These are phyloP conservation scores for Marisa cornuarietis DNA, from an alignment of 1,140 invertebrate genomes.

Conservation along the genomic window DNA sequence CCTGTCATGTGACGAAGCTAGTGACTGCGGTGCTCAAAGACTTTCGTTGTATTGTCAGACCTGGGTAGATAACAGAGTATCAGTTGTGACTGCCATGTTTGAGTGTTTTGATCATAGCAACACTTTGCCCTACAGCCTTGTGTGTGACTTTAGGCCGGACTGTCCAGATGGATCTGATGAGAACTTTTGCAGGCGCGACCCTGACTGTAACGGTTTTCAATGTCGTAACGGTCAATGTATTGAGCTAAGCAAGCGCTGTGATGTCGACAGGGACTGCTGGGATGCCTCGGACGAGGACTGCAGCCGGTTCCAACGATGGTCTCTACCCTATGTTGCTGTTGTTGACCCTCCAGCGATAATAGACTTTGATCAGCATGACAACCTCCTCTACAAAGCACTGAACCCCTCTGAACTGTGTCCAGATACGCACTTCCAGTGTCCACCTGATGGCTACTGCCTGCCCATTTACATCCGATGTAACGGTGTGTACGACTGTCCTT, in stretches of 20 bases:
- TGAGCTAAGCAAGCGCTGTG: background rate
- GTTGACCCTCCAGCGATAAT: background rate
- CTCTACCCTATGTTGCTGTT: background rate
- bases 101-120: background rate
- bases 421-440: background rate
- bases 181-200: background rate
- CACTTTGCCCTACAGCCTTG: background rate
- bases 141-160: background rate
- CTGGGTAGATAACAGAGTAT: background rate
- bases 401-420: background rate
- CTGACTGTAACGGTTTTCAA: background rate
- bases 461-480: constrained; percentile 12
- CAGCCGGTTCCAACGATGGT: background rate
- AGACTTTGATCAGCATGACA: background rate
- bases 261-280: background rate
- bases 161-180: background rate
- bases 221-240: background rate
- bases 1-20: background rate
- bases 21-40: background rate
- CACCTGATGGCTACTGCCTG: constrained; percentile 18
- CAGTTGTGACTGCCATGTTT: background rate
- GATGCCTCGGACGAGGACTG: constrained; percentile 1
- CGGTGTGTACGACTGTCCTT: constrained; percentile 12
- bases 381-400: background rate
- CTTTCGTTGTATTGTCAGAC: background rate